Conservation (phyloP, 2,797 vertebrate genomes). For the Megaceryle alcyon region DNA sequence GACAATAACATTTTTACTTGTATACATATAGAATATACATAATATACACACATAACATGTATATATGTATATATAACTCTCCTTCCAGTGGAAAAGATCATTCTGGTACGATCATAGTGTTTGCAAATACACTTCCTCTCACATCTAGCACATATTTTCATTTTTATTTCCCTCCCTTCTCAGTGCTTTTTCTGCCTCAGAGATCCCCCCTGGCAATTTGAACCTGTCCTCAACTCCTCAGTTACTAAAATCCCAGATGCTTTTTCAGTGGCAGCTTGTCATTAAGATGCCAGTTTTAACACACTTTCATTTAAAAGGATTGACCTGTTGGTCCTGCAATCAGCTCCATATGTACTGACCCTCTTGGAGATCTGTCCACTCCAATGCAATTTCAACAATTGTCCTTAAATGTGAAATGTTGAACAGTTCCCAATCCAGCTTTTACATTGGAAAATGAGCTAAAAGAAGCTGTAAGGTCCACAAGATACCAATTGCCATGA, state of each 20-base stretch:
- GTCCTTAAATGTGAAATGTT: slow-evolving; percentile 7
- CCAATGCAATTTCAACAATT: neutral
- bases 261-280: slow-evolving; percentile 55
- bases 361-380: slow-evolving; percentile 32
- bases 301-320: slow-evolving; percentile 52
- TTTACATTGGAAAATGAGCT: slow-evolving; percentile 5
- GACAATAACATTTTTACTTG: neutral
- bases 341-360: slow-evolving; percentile 40
- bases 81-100: neutral
- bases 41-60: neutral
- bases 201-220: slow-evolving; percentile 52
- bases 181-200: slow-evolving; percentile 48
- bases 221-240: slow-evolving; percentile 52
- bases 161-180: slow-evolving; percentile 24
- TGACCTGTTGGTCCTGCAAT: slow-evolving; percentile 9
- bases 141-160: neutral
- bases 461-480: neutral
- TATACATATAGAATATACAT: neutral
- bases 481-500: neutral
- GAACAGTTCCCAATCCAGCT: slow-evolving; percentile 1
- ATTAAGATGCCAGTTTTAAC: slow-evolving; percentile 59
- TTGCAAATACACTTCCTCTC: neutral
- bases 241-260: slow-evolving; percentile 51
- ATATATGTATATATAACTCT: neutral
- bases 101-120: neutral